Base-by-base conservation (phyloP, 2,113 vertebrate species). In the Syngnathus typhle region DNA sequence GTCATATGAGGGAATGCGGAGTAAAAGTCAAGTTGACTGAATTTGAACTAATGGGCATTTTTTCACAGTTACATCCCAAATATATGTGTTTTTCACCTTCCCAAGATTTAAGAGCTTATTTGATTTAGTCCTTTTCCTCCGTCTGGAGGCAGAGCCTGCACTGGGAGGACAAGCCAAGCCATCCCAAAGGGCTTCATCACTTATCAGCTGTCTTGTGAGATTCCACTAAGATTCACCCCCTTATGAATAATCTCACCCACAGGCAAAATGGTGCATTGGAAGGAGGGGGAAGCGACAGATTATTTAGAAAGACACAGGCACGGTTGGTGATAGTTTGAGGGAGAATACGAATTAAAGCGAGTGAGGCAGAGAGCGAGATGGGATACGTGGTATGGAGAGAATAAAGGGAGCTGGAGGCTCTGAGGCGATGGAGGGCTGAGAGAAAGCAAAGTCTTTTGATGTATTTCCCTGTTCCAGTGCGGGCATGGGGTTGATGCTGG, bases 131-230 rank as follows among this genome's bases (percentile, higher is more conserved):
- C 68, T 74, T 43, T 65, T 66, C 49, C 46, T 73, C 67, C 74
- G 54, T 78, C 47, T 60, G 65, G 73, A 74, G 78, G 73, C 71
- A 84, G 76, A 81, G 71, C 44, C 65, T 72, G 73, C 70, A 69
- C 60, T 67, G 90, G 92, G 93, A 62, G 60, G 93, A 88, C 75
- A 65, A 76, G 66, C 74, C 77, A 52, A 79, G 76, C 64, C 73
- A 43, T 88, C 93, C 93, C 92, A 94, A 89, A 90, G 93, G 94
- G 83, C 82, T 95, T 91, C 94, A 94, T 91, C 94, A 93, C 94
- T 96, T 95, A 96, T 95, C 94, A 95, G 92, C 94, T 93, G 91
- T 92, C 93, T 94, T 92, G 89, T 87, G 93, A 95, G 95, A 95
- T 93, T 94, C 94, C 91, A 90, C 92, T 86, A 93, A 94, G 92